Evolutionary conservation across 2,888 invertebrate species (phyloP), one percentile per base, ranked within the genome.

Genomic region (Resseliella maxima): DNA sequence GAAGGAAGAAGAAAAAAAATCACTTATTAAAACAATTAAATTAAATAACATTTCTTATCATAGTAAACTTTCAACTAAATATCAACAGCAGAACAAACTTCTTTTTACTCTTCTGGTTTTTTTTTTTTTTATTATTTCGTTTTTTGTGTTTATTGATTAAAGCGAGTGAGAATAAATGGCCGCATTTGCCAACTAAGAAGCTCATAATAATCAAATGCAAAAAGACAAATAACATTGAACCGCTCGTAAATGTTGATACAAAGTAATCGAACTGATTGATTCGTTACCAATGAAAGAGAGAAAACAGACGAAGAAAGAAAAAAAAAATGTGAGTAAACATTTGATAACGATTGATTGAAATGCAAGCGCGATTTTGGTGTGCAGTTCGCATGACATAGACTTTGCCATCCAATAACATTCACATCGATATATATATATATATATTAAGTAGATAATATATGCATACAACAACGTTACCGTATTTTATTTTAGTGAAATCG

Each of bases 261-360:
- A 72, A 72, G 31, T 31, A 72, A 72, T 72, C 72, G n/a, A 72
- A 27, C 1, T 24, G 24, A n/a, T 3, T 59, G 50, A 18, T 50
- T 50, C 50, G 50, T 6, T 59, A 6, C 24, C 31, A 31, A 1
- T n/a, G 72, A 72, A 38, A 41, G n/a, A n/a, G n/a, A 85, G 8
- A 85, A 41, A 18, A 18, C 36, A 3, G 41, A 5, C 5, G 46
- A 8, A 50, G 38, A 27, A 41, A 85, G 41, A 2, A 21, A 5
- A 45, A 41, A 12, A 41, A 31, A 83, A 85, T 41, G 85, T 41
- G 85, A 85, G 85, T 85, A 72, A 72, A 72, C 72, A 72, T 72
- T 72, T 72, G 72, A 31, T 72, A 72, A 72, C 27, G 41, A 24
- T 85, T 85, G 85, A 45, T 85, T 85, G 85, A 46, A 85, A 45